Base-by-base conservation (phyloP, 2,113 vertebrate species). In the Anser cygnoides region DNA sequence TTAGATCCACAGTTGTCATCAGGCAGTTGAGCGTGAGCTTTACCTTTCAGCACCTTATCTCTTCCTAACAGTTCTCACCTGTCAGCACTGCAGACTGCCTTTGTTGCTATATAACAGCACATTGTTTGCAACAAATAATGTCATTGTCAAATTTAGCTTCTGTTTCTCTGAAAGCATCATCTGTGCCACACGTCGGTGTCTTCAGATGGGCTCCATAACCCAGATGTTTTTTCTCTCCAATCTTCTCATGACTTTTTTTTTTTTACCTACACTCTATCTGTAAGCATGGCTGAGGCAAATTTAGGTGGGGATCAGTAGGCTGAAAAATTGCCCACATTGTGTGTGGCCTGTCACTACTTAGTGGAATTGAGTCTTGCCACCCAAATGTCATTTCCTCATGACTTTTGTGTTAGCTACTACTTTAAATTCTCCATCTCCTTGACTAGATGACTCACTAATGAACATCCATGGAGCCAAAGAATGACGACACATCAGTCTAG, bases 21-120 rank as follows among this genome's bases (percentile, higher is more conserved):
- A 54, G 55, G 87, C 35, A 6, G 78, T 33, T 62, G 74, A 44
- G 76, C 35, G 70, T 87, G 87, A 89, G 75, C 84, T 87, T 85
- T n/a, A 85, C 94, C 90, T 91, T 59, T 54, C 87, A 87, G 89
- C 79, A 67, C 88, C 73, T 73, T 71, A 37, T 23, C 84, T 59
- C 1, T 9, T 43, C 7, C 67, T 59, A 46, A 10, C 13, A 58
- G 77, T 3, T 41, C 81, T 70, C 33, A 10, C 37, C 71, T 43
- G 37, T 1, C 89, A 91, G 86, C 79, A 15, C 82, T 44, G 58
- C 84, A 52, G 62, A 31, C 78, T 72, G 82, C 79, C 50, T 76
- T 21, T 28, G 62, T 28, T 58, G 82, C 85, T 67, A 3, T 31
- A 0, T 3, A 79, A 50, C 33, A 14, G 20, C 3, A 8, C 57